Base-by-base conservation (phyloP, 2,113 vertebrate genomes). In the Lasiurus borealis region DNA sequence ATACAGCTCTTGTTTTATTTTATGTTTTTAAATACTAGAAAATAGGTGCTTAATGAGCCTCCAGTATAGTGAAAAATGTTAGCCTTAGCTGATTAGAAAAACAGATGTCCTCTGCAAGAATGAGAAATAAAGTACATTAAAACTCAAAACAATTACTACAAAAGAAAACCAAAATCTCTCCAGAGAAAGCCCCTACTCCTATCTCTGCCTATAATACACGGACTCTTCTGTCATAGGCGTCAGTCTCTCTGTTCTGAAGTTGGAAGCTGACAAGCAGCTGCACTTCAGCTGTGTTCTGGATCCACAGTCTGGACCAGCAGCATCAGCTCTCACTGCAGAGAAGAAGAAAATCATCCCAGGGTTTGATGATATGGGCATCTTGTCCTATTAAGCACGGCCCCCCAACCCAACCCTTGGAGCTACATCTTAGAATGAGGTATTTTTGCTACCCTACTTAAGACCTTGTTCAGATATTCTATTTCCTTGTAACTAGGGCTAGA, bases 41-140 rank as follows among this genome's bases (percentile, higher is more conserved):
- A 59, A 40, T n/a, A 62, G 19, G 19, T 50, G 50, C 50, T 50
- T 50, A 50, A 50, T 50, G 50, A 50, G 50, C 50, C 50, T 80
- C 19, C 48, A 18, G 69, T 73, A 36, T 29, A 59, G 48, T 57
- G 29, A 85, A 69, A 62, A 23, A 76, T 77, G n/a, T 16, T 59
- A 90, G 34, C 16, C 48, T 88, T 44, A 92, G n/a, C 18, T 88
- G 59, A 94, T 48, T 80, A 87, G 46, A 50, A 64, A 94, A 52
- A 76, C n/a, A 59, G 62, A 57, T 15, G 59, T 64, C 44, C 50
- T 78, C 1, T 54, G 54, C 13, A 83, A 4, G 5, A 64, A 34
- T 86, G 64, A 86, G 40, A 96, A 72, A 91, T 66, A 88, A 77
- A 90, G 15, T 14, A 50, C 16, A 21, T 73, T 71, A 50, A 93